phyloP scores from a whole-genome alignment of 2,113 vertebrate genomes.

The Edolisoma coerulescens region DNA sequence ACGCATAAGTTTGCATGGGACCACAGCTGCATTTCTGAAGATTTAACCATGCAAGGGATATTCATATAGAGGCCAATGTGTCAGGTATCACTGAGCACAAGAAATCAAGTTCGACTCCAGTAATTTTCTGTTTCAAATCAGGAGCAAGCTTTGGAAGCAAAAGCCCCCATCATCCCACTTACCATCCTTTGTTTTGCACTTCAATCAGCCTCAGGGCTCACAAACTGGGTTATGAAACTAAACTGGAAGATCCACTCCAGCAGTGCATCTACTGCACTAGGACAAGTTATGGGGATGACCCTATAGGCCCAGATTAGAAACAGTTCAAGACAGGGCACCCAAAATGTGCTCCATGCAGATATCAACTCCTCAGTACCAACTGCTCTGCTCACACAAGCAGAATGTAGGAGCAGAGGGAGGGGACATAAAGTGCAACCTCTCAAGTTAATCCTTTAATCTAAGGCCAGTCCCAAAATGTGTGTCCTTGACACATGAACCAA shows the following conservation, averaged over 20 bases:
- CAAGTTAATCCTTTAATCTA: not conserved
- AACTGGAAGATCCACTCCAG: not conserved
- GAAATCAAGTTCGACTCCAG: not conserved
- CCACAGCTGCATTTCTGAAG: not conserved
- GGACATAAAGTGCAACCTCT: not conserved
- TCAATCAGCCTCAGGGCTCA: not conserved
- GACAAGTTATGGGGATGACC: not conserved
- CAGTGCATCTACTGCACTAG: not conserved
- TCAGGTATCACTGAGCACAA: not conserved
- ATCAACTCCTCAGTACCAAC: not conserved
- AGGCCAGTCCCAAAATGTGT: not conserved
- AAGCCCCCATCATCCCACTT: not conserved
- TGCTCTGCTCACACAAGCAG: not conserved
- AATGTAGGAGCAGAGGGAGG: not conserved
- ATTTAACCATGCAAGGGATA: not conserved
- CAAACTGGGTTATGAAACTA: not conserved
- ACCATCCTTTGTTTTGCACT: not conserved
- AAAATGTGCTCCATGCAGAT: not conserved
- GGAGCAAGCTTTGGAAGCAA: not conserved
- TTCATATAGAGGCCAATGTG: not conserved
- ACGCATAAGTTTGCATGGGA: not conserved
- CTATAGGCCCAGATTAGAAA: not conserved
- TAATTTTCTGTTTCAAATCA: not conserved
- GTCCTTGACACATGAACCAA: not conserved
- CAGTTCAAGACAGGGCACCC: not conserved